These are phyloP conservation scores for Tokudaia muenninki DNA, from an alignment of 2,797 vertebrate genomes.

Conservation along the genomic window DNA sequence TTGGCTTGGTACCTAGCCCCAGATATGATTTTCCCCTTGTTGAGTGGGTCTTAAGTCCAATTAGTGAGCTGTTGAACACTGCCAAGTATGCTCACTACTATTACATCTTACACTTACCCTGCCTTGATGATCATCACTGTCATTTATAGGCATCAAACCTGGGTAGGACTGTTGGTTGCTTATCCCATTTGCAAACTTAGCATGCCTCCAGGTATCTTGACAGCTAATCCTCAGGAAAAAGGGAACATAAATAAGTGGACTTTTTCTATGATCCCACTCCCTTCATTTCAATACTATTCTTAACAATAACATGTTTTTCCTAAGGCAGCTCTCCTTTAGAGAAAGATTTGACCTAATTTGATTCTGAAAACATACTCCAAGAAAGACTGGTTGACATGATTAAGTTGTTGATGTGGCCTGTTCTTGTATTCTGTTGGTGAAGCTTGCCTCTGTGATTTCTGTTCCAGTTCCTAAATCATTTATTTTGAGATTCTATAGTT, in stretches of 20 bases:
- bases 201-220: background rate
- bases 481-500: background rate
- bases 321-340: background rate
- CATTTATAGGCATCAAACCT: background rate
- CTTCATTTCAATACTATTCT: background rate
- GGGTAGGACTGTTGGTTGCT: background rate
- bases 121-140: no score
- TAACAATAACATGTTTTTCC: background rate
- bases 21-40: background rate
- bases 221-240: background rate
- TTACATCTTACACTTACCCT: background rate
- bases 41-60: background rate
- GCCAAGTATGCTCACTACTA: background rate
- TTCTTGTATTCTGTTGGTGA: background rate
- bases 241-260: background rate
- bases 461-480: background rate
- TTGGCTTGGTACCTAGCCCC: background rate
- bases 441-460: background rate
- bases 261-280: background rate
- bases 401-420: background rate
- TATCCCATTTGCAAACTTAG: background rate
- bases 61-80: background rate
- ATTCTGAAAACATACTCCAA: background rate
- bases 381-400: no score
- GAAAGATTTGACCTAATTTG: background rate